phyloP scores from a whole-genome alignment of 37 sponge, comb jelly and placozoan species.

The Halichondria panicea region DNA sequence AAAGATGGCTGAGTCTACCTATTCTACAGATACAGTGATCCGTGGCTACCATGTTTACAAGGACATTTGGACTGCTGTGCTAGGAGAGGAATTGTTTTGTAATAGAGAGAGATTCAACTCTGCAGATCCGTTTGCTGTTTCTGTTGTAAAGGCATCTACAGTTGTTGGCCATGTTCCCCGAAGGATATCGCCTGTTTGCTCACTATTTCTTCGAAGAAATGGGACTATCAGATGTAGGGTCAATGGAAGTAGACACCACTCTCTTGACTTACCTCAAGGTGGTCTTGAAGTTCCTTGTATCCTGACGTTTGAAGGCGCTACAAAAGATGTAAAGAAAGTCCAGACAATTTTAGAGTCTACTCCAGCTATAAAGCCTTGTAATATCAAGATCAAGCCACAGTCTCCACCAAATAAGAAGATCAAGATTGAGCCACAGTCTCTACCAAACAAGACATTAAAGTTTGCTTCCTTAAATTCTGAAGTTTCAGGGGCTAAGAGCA shows the following conservation, averaged over 20 bases:
- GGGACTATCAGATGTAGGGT: constrained; percentile 16
- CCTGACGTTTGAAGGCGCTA: constrained; percentile 5
- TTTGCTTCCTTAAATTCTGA: neutral
- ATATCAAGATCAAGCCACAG: neutral
- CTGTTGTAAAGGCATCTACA: constrained; percentile 8
- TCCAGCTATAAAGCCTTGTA: neutral
- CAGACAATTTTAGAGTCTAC: constrained; percentile 14
- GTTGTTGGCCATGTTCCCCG: constrained; percentile 31
- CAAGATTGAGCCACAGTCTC: neutral
- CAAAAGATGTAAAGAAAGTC: constrained; percentile 3
- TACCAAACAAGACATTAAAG: neutral
- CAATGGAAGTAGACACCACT: constrained; percentile 25
- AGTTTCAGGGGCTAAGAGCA: too few species aligned
- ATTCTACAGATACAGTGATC: constrained; percentile 40
- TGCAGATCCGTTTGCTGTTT: constrained; percentile 32
- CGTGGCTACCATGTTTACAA: constrained; percentile 41
- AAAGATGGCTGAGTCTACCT: too few species aligned
- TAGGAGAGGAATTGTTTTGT: constrained; percentile 22
- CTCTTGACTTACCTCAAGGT: constrained; percentile 10
- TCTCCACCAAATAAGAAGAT: constrained; percentile 13
- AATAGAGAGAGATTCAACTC: constrained; percentile 14
- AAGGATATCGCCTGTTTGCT: constrained; percentile 29
- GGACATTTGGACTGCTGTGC: constrained; percentile 39
- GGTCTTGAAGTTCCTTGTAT: constrained; percentile 24
- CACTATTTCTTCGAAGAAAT: constrained; percentile 9